phyloP scores from a whole-genome alignment of 2,113 vertebrate species.

The Sterna hirundo region DNA sequence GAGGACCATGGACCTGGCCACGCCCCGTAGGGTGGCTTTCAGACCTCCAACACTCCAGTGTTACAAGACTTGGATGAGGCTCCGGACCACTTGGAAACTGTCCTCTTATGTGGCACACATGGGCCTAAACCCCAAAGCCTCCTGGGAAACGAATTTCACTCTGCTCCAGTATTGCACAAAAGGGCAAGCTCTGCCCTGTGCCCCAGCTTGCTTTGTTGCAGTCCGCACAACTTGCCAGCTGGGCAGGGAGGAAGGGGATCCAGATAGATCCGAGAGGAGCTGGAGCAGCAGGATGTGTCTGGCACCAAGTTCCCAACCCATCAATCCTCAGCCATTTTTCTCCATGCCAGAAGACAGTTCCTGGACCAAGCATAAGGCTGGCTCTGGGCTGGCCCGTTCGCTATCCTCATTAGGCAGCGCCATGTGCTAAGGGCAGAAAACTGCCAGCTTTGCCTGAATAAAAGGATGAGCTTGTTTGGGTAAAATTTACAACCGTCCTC shows the following conservation, averaged over 20 bases:
- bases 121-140: neutral
- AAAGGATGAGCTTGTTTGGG: neutral
- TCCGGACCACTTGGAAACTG: neutral
- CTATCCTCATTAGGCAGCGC: neutral
- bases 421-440: slow-evolving; percentile 25
- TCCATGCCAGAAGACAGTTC: slow-evolving; percentile 10
- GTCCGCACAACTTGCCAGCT: neutral
- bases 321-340: slow-evolving; percentile 50
- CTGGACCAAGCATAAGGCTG: neutral
- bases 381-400: neutral
- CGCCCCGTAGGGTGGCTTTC: neutral
- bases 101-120: neutral
- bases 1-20: neutral
- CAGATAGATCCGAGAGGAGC: neutral
- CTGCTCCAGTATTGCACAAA: neutral
- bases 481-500: neutral
- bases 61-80: neutral
- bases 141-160: neutral
- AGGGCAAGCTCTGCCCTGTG: neutral
- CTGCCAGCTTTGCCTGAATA: neutral
- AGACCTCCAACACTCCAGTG: neutral
- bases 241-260: neutral
- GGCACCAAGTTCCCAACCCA: neutral
- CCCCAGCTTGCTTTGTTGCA: neutral
- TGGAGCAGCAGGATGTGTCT: slow-evolving; percentile 44